Percentiles rank a stretch among this genome's conserved stretches.
These are phyloP conservation scores for Leptopilina syphax DNA, from an alignment of 2,888 invertebrate species.

Conservation along the genomic window DNA sequence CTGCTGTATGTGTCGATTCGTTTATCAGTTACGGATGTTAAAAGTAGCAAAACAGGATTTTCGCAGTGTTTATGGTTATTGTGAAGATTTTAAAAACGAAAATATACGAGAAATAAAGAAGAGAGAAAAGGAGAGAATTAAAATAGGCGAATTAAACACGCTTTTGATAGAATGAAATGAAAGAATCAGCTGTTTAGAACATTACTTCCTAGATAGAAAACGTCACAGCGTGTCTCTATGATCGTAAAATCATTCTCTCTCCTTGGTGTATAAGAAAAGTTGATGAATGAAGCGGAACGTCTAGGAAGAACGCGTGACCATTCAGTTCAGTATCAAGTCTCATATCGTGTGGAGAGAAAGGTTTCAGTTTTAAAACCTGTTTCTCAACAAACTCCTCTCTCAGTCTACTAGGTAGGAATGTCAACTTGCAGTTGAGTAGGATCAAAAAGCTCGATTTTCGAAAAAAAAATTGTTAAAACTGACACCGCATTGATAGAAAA, in stretches of 20 bases:
- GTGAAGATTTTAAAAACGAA: neutral
- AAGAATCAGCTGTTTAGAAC: constrained; percentile 29
- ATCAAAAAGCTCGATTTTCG: constrained; percentile 6
- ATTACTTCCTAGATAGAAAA: constrained; percentile 45
- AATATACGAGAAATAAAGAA: neutral
- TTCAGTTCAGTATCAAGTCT: constrained; percentile 22
- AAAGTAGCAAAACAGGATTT: constrained; percentile 2
- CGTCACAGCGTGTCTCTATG: constrained; percentile 14
- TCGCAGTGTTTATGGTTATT: neutral
- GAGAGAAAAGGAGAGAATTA: neutral
- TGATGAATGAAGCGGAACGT: constrained; percentile 38
- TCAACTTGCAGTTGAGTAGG: neutral
- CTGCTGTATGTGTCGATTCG: too few relatives aligned
- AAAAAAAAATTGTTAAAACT: neutral
- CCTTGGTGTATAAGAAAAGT: constrained; percentile 15
- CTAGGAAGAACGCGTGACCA: constrained; percentile 27
- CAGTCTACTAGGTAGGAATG: neutral
- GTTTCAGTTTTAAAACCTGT: constrained; percentile 38
- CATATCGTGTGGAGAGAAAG: constrained; percentile 5
- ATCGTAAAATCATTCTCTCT: constrained; percentile 30
- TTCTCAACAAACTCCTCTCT: constrained; percentile 8
- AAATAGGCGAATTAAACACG: neutral
- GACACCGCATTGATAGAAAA: constrained; percentile 3
- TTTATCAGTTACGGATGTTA: neutral
- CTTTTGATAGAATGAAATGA: neutral